phyloP scores from a whole-genome alignment of 2,888 invertebrate genomes.

The Harpalus rubripes region DNA sequence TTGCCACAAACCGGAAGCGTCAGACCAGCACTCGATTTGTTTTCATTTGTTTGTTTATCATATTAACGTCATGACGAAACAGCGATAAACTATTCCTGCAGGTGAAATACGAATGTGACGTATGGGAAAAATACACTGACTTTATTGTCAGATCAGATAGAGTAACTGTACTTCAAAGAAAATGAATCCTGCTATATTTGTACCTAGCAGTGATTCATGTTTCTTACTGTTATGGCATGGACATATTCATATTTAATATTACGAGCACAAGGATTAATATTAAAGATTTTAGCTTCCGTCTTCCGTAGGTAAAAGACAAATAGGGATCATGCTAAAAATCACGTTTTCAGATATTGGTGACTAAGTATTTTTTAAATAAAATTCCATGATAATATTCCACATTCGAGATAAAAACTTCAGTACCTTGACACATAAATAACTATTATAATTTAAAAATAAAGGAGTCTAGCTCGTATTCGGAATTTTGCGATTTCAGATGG shows the following conservation, averaged over 20 bases:
- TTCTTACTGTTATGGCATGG: not conserved
- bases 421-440: no score
- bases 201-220: not conserved
- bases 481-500: no score
- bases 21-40: conserved; percentile 47
- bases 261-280: no score
- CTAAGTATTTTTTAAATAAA: no score
- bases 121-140: conserved; percentile 1
- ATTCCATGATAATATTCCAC: no score
- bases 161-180: not conserved
- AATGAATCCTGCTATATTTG: not conserved
- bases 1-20: conserved; percentile 37
- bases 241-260: not conserved
- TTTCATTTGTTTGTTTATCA: conserved; percentile 53
- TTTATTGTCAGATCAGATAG: conserved; percentile 6
- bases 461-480: no score
- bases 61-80: conserved; percentile 31
- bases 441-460: no score
- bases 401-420: no score
- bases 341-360: no score
- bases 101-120: conserved; percentile 48
- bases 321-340: no score
- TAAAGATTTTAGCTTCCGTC: no score
- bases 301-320: no score
- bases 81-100: conserved; percentile 38